A percentile compares a stretch with the other conserved stretches of the same genome.
These are phyloP conservation scores for Pseudopipra pipra DNA, from an alignment of 2,113 vertebrate species.

Conservation along the genomic window DNA sequence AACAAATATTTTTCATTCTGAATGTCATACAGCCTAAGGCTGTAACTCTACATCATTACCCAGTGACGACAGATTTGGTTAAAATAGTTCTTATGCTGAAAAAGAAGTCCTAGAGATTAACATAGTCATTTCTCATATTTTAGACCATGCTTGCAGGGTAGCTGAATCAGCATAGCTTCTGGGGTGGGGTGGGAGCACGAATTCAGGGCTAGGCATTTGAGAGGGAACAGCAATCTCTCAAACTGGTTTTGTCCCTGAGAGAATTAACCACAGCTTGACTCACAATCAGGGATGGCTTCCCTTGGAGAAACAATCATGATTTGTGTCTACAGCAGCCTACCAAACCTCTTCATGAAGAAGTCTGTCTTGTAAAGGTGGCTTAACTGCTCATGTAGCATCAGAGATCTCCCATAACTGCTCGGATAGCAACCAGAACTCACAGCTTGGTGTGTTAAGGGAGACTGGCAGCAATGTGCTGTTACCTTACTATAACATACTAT, in stretches of 20 bases:
- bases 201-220: neutral
- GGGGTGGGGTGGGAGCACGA: neutral
- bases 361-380: neutral
- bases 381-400: neutral
- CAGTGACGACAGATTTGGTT: neutral
- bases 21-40: neutral
- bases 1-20: neutral
- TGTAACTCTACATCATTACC: neutral
- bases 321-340: neutral
- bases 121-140: neutral
- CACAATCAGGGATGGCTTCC: neutral
- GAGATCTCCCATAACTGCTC: neutral
- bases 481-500: neutral
- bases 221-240: neutral
- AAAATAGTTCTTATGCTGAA: neutral
- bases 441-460: neutral
- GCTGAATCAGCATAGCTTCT: conserved; percentile 14
- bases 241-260: neutral
- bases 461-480: neutral
- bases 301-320: neutral
- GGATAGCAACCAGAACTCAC: neutral
- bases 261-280: neutral
- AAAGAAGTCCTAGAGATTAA: neutral
- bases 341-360: neutral
- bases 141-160: neutral